These are phyloP conservation scores for Montifringilla adamsi DNA, from an alignment of 2,113 vertebrate genomes.

Conservation along the genomic window DNA sequence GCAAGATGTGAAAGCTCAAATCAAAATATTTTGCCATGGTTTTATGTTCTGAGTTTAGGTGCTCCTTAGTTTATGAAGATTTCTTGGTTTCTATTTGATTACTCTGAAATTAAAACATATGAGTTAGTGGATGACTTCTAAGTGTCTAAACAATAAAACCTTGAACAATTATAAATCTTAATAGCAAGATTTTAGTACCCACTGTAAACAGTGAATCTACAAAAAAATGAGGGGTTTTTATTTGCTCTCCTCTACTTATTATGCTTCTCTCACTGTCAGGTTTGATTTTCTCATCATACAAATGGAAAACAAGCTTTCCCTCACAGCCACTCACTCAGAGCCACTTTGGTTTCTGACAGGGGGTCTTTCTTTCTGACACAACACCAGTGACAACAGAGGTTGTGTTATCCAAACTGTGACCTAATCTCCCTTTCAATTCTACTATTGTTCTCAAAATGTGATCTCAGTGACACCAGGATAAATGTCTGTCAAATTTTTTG, in stretches of 20 bases:
- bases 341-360: not conserved
- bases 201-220: not conserved
- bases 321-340: not conserved
- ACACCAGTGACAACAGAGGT: not conserved
- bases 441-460: slow-evolving; percentile 17
- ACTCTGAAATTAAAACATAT: not conserved
- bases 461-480: not conserved
- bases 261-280: not conserved
- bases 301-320: slow-evolving; percentile 13
- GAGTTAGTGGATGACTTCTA: not conserved
- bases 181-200: not conserved
- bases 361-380: not conserved
- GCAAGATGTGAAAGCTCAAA: not conserved
- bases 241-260: not conserved
- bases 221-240: not conserved
- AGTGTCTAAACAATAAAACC: not conserved
- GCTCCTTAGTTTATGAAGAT: not conserved
- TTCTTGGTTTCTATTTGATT: not conserved
- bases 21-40: not conserved
- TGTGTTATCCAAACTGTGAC: not conserved
- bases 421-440: slow-evolving; percentile 17
- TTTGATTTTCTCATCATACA: not conserved
- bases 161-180: not conserved
- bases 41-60: not conserved
- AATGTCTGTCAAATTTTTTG: not conserved